A percentile compares a stretch with the other conserved stretches of the same genome.
Conservation (phyloP, 2,888 invertebrate species). For the Dryobotodes eremita region DNA sequence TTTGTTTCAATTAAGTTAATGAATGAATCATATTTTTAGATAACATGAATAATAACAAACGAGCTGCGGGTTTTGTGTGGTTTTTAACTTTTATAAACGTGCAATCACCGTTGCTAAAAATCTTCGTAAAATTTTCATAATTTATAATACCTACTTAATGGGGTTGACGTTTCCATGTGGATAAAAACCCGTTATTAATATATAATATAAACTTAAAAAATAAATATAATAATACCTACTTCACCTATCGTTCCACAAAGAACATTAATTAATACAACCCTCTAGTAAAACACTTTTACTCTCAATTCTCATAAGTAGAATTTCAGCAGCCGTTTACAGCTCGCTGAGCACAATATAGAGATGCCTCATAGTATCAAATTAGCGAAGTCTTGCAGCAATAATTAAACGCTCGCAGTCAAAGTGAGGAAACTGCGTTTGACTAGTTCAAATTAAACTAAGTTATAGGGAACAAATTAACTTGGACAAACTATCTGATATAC, state of each 20-base stretch:
- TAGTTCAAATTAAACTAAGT: constrained; percentile 85
- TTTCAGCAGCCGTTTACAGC: constrained; percentile 70
- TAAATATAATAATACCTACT: neutral
- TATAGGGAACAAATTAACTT: constrained; percentile 83
- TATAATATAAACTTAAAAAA: no score
- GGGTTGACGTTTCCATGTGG: no score
- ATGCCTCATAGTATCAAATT: constrained; percentile 83
- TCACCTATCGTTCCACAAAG: neutral
- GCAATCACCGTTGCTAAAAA: neutral
- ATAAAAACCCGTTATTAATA: no score
- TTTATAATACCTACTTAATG: neutral
- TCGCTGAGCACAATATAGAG: constrained; percentile 78
- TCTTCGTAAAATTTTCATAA: neutral
- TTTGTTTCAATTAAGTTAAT: neutral
- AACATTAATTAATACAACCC: constrained; percentile 7
- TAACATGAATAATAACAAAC: neutral
- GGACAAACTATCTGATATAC: constrained; percentile 72
- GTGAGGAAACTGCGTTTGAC: constrained; percentile 82
- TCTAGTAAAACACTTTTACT: constrained; percentile 40
- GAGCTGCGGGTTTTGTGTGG: neutral
- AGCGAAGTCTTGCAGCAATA: constrained; percentile 84
- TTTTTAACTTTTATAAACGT: neutral
- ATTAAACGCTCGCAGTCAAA: constrained; percentile 80
- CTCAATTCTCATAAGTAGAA: constrained; percentile 58
- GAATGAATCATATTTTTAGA: neutral